phyloP scores from a whole-genome alignment of 64 coral and sea anemone genomes.

The Platygyra sinensis region DNA sequence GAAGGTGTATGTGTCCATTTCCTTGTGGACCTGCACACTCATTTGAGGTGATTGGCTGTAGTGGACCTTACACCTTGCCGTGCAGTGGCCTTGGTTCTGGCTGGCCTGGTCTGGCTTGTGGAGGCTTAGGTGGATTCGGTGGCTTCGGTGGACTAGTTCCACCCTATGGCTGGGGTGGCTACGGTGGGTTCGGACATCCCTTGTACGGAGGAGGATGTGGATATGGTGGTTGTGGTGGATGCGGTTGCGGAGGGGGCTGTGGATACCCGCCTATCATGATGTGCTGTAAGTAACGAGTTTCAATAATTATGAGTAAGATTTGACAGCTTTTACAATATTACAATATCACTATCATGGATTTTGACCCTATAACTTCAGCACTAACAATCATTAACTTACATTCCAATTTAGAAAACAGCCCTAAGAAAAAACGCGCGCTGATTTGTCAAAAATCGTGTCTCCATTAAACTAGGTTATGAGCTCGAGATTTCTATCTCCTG shows the following conservation, averaged over 20 bases:
- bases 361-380: no score
- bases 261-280: background rate
- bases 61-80: slow-evolving; percentile 12
- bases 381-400: background rate
- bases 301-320: background rate
- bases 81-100: slow-evolving; percentile 4
- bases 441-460: no score
- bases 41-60: slow-evolving; percentile 35
- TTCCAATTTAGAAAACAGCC: background rate
- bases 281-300: slow-evolving; percentile 30
- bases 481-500: no score
- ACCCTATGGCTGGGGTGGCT: background rate
- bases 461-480: no score
- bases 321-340: background rate
- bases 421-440: no score
- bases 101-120: slow-evolving; percentile 14
- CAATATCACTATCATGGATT: no score
- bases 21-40: slow-evolving; percentile 17
- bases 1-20: slow-evolving; percentile 27
- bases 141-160: background rate
- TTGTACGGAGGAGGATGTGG: background rate
- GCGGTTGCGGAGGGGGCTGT: background rate
- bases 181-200: background rate
- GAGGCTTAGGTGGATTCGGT: background rate
- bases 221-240: background rate